These are phyloP conservation scores for Catostylus mosaicus DNA, from an alignment of 30 jellyfish, hydroid and myxozoan species.

Conservation along the genomic window DNA sequence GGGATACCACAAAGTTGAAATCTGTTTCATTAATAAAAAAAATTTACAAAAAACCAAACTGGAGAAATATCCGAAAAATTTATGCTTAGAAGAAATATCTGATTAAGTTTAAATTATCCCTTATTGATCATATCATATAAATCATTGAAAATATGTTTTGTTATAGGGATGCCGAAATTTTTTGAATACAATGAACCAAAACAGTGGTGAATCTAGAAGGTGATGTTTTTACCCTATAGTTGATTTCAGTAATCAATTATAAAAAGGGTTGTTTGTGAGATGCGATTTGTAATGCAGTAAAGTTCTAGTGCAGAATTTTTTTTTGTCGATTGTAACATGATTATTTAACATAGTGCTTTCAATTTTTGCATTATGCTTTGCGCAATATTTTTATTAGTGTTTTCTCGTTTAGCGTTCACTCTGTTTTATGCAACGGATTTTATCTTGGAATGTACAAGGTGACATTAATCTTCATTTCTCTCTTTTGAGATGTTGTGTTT, in stretches of 20 bases:
- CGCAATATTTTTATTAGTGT: background rate
- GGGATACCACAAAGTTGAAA: background rate
- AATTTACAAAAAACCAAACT: background rate
- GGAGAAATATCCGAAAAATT: background rate
- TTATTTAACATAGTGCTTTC: background rate
- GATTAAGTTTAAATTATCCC: background rate
- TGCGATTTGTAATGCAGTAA: background rate
- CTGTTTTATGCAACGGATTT: slow-evolving; percentile 7
- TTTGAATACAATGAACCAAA: slow-evolving; percentile 3
- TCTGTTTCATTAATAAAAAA: too few species aligned
- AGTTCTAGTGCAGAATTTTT: background rate
- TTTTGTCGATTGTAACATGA: background rate
- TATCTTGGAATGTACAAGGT: slow-evolving; percentile 42
- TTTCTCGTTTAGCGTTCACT: slow-evolving; percentile 3
- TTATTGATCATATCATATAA: background rate
- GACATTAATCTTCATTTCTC: background rate
- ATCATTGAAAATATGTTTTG: background rate
- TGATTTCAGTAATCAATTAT: background rate
- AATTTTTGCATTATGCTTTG: background rate
- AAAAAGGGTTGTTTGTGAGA: background rate
- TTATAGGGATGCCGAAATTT: slow-evolving; percentile 41
- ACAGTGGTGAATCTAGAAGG: background rate
- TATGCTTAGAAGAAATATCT: background rate
- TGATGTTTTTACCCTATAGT: background rate
- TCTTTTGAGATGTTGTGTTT: too few species aligned